Percentiles rank a stretch among this genome's conserved stretches.
Evolutionary conservation across 2,888 invertebrate genomes (phyloP).

Genomic region (Heteromurus nitidus): DNA sequence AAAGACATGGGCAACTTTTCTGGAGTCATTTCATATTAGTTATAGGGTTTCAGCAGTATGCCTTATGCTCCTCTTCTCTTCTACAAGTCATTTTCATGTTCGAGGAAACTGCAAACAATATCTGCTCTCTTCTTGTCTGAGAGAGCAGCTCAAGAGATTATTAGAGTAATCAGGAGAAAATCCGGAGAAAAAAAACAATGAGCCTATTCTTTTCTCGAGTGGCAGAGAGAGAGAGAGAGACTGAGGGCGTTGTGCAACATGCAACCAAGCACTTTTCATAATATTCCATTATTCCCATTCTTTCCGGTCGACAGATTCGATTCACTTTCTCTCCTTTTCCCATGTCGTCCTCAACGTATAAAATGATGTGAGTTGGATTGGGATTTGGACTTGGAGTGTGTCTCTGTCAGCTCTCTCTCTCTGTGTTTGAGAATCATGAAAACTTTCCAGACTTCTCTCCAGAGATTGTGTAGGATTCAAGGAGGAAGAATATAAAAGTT

Average conservation of each 20-base stretch:
- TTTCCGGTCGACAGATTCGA: slow-evolving; percentile 13
- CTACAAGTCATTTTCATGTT: neutral
- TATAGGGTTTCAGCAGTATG: too few relatives aligned
- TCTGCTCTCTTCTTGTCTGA: neutral
- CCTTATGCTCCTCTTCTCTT: too few relatives aligned
- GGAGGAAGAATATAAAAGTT: neutral
- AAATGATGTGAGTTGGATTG: neutral
- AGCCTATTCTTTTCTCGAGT: neutral
- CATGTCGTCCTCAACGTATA: neutral
- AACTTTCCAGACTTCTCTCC: too few relatives aligned
- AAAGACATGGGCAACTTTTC: too few relatives aligned
- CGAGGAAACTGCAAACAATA: neutral
- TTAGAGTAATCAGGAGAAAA: neutral
- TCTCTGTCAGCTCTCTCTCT: too few relatives aligned
- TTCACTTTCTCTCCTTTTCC: slow-evolving; percentile 9
- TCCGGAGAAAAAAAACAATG: neutral
- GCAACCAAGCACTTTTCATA: slow-evolving; percentile 1
- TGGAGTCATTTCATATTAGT: too few relatives aligned
- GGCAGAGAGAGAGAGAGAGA: neutral
- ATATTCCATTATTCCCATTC: neutral
- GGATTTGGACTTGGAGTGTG: too few relatives aligned
- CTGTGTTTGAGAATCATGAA: too few relatives aligned
- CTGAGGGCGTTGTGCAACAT: too few relatives aligned
- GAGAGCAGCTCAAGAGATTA: neutral
- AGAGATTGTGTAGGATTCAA: neutral